Evolutionary conservation across 2,797 vertebrate genomes (phyloP), one percentile per base, ranked within the genome.

Genomic region (Allobates femoralis): DNA sequence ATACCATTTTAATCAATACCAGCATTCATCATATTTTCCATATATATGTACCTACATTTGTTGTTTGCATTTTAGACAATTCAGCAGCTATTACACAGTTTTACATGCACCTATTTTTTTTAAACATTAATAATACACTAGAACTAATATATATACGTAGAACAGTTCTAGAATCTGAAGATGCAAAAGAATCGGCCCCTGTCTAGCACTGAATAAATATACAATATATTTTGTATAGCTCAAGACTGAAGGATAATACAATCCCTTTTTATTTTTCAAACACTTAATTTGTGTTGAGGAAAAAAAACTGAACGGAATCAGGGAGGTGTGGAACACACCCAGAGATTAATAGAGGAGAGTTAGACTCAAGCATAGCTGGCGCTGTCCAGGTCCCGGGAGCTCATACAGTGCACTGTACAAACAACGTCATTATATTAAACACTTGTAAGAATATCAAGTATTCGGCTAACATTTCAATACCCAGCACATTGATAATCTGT

Each of bases 291-390:
- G 12, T 41, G 55, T 21, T 41, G 55, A 41, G 19, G 37, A 37
- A 73, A 73, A 82, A 81, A 32, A 12, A 46, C 7, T 37, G 30
- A 82, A 28, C 34, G 26, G 58, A 79, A 34, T 58, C 16, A 37
- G 30, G 32, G 64, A 69, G 79, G 51, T 28, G 51, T 23, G 21
- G 21, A 26, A 75, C 69, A 83, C 81, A 83, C 83, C 83, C 83
- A 84, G 71, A 84, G 79, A 51, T 60, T 75, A 83, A 75, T 74
- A 75, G 51, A 26, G 34, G 55, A 46, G 55, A 46, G 75, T 75
- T 82, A 82, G 66, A n/a, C 46, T 55, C 15, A 14, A 81, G 37
- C 46, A 69, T 21, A 69, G 34, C 50, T 69, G 64, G 64, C 64
- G 19, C 46, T 37, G 51, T 37, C 8, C 32, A n/a, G 21, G 66